Base-by-base conservation (phyloP, 2,797 vertebrate species). In the Agapornis canus region DNA sequence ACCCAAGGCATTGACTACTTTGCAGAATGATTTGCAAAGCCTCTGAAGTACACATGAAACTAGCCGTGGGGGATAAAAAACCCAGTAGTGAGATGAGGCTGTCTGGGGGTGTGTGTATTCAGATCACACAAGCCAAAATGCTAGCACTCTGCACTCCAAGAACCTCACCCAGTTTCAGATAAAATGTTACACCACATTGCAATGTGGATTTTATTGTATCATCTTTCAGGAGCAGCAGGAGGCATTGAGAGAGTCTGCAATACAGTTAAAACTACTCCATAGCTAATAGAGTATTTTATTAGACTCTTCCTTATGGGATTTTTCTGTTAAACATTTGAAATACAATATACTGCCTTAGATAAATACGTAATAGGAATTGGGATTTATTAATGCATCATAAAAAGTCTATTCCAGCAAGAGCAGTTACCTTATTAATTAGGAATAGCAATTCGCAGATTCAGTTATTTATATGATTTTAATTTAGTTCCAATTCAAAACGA, bases 391-490 rank as follows among this genome's bases (percentile, higher is more conserved):
- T 76, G 66, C 52, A 43, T 70, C 51, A 40, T 75, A 64, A 82
- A 89, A 94, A 90, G n/a, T 37, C 54, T 89, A 73, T 93, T 92
- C 61, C 59, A 82, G 65, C 42, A 94, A 95, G 11, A 90, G 65
- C 0, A 7, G 77, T 37, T 90, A 80, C 61, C 32, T 82, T 93
- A 73, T 85, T 92, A 95, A 90, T 92, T 65, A 94, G 94, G 60
- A 94, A 52, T 75, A 92, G 84, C 40, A 92, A 25, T 61, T 45
- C 85, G 43, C 89, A 89, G 51, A 94, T 82, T 56, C 66, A 75
- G 63, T 86, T 92, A 93, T 86, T 96, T 86, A 94, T 94, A 87
- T 80, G 29, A 86, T 95, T 93, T 96, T 97, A 91, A 97, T 90
- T 96, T 77, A 84, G 43, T 88, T 96, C 65, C 56, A 78, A 81